Evolutionary conservation across 2,888 invertebrate genomes (phyloP).

Genomic region (Oscheius sp.): DNA sequence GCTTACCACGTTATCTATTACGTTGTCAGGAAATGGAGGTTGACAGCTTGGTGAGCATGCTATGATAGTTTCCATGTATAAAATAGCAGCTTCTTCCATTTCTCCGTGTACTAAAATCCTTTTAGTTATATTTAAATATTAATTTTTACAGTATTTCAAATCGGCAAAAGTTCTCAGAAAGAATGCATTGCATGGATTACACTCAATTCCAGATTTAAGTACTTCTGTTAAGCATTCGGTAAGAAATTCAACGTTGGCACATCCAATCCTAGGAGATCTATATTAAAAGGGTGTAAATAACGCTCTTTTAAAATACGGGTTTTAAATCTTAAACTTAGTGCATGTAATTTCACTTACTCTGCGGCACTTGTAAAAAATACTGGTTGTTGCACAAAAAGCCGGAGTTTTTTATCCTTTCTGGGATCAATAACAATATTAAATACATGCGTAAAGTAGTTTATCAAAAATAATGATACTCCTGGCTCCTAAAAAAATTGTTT

Average conservation of each 20-base stretch:
- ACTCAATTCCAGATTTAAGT: neutral
- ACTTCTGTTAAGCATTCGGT: constrained; percentile 10
- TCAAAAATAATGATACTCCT: constrained; percentile 27
- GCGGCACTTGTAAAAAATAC: neutral
- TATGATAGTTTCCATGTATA: constrained; percentile 20
- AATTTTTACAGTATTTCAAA: constrained; percentile 23
- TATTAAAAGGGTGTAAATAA: neutral
- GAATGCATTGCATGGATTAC: constrained; percentile 26
- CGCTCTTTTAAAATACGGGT: neutral
- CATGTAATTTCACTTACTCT: constrained; percentile 12
- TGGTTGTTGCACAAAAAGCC: constrained; percentile 24
- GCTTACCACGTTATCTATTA: constrained; percentile 23
- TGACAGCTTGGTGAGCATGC: neutral
- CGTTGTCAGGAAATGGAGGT: constrained; percentile 17
- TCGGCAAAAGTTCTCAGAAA: constrained; percentile 26
- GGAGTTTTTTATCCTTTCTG: constrained; percentile 24
- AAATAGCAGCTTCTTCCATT: constrained; percentile 8
- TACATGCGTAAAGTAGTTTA: constrained; percentile 35
- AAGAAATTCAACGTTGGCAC: constrained; percentile 8
- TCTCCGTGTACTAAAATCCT: constrained; percentile 18
- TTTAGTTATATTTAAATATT: neutral
- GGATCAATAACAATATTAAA: constrained; percentile 29
- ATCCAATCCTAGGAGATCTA: neutral
- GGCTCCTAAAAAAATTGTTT: neutral
- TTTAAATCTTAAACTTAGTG: neutral